These are phyloP conservation scores for Scotopteryx bipunctaria DNA, from an alignment of 2,888 invertebrate species.

Conservation along the genomic window DNA sequence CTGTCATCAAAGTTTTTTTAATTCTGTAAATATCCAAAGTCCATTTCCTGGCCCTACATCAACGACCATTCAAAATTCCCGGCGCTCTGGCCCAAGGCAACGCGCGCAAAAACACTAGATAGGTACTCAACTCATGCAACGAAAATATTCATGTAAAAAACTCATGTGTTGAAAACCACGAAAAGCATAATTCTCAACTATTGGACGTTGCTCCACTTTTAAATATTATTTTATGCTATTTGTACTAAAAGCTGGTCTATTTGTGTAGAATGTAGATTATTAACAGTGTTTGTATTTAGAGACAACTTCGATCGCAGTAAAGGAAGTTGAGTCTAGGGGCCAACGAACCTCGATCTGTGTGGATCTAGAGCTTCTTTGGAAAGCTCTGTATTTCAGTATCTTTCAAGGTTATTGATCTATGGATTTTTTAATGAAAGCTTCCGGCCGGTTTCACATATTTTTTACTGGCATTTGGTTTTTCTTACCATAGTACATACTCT, in stretches of 20 bases:
- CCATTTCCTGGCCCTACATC: constrained; percentile 1
- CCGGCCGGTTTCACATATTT: no score
- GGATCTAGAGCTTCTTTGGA: background rate
- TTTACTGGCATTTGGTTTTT: no score
- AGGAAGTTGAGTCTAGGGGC: constrained; percentile 26
- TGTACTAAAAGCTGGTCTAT: constrained; percentile 22
- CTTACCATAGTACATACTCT: no score
- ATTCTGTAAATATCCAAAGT: background rate
- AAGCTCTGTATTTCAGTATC: background rate
- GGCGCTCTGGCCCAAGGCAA: constrained; percentile 5
- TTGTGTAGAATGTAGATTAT: constrained; percentile 19
- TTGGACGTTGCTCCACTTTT: constrained; percentile 18
- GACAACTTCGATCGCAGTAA: constrained; percentile 22
- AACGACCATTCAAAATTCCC: background rate
- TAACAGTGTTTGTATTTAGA: constrained; percentile 23
- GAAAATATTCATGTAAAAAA: constrained; percentile 15
- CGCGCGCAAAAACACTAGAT: constrained; percentile 7
- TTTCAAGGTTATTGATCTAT: no score
- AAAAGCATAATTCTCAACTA: constrained; percentile 8
- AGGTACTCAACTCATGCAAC: no score
- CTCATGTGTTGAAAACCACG: constrained; percentile 13
- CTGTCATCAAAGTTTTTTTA: no score
- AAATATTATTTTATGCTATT: constrained; percentile 19
- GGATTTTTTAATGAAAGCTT: no score
- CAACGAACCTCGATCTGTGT: constrained; percentile 22